Evolutionary conservation across 2,797 vertebrate species (phyloP).

Genomic region (Columba guinea): DNA sequence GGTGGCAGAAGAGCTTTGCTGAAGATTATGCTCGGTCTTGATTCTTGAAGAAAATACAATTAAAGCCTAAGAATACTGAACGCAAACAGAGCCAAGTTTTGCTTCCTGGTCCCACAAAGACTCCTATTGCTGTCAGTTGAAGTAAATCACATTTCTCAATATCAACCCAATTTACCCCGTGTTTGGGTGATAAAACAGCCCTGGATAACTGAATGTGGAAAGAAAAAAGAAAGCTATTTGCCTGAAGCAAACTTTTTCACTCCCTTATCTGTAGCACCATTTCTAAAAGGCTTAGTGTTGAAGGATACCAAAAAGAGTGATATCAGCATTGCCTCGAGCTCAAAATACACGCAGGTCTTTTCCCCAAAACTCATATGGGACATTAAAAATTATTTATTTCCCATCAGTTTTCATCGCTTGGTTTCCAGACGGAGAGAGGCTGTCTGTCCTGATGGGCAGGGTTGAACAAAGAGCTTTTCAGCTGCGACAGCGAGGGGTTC

Average conservation of each 20-base stretch:
- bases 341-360: neutral
- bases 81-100: neutral
- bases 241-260: neutral
- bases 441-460: neutral
- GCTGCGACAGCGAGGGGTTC: neutral
- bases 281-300: neutral
- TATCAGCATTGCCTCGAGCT: neutral
- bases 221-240: neutral
- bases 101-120: neutral
- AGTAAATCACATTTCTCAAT: neutral
- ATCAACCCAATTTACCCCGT: neutral
- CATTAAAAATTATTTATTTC: neutral
- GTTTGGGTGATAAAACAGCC: neutral
- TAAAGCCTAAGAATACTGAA: neutral
- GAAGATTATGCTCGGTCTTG: neutral
- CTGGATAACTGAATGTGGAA: neutral
- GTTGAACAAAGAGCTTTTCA: neutral
- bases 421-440: neutral
- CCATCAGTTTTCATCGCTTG: neutral
- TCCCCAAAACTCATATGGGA: neutral
- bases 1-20: slow-evolving; percentile 60
- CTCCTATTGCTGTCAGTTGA: neutral
- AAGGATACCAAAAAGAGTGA: neutral
- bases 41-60: neutral
- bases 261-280: neutral